Evolutionary conservation across 2,113 vertebrate species (phyloP), one percentile per base, ranked within the genome.

Genomic region (Myotis yumanensis): DNA sequence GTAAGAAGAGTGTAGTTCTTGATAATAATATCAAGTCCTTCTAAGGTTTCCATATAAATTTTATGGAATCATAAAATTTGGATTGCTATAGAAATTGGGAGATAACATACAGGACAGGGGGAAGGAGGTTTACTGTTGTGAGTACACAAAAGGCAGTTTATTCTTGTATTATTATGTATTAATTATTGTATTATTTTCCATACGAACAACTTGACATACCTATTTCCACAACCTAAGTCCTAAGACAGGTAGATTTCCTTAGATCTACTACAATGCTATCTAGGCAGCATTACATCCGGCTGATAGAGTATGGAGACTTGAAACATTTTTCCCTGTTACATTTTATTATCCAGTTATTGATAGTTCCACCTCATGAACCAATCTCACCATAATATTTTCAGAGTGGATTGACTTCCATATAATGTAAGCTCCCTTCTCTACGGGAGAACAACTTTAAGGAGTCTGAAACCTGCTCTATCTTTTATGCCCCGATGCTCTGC

Each of bases 361-460:
- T 59, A 95, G 48, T 46, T 87, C 62, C 5, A 90, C 37, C 11
- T 37, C 12, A 68, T 37, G 48, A 95, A n/a, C 3, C 86, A 84
- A 37, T 71, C 7, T 90, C 15, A 72, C 10, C 30, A 71, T 84
- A 89, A 87, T 85, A 81, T 82, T 91, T 91, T 79, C 71, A 92
- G 73, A 37, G 40, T 4, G 75, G 4, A 52, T 23, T 87, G 54
- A 62, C 32, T 32, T 51, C 46, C 14, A 72, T 57, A 79, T 57
- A 79, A 35, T 20, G 1, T 15, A 80, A 66, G 9, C 15, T 93
- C 35, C 30, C 92, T 68, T 93, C 25, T 64, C 66, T 68, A 25
- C 23, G 22, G n/a, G 30, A 88, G 18, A 4, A 80, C 81, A 91
- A 80, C 10, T 12, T 68, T 23, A 73, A 30, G 7, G n/a, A 46